Base-by-base conservation (phyloP, 37 sponge, comb jelly and placozoan species). In the Beroe forskalii region DNA sequence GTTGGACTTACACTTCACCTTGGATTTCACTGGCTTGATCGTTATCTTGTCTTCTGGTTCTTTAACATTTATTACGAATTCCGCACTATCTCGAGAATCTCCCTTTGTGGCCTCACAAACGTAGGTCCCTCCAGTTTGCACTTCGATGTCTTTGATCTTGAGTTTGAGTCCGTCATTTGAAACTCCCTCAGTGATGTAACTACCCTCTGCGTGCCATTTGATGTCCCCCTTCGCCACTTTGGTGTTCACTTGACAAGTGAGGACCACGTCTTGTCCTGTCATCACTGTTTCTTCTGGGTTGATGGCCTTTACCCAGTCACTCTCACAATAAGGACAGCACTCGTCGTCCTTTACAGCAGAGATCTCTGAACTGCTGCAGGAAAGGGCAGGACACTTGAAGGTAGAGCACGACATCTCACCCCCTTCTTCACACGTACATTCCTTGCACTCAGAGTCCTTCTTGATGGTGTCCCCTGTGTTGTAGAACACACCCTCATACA, bases 401-500 rank as follows among this genome's bases (percentile, higher is more conserved):
- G 44, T 1, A 43, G 55, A 1, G 28, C 86, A 80, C 12, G 55
- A 42, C 48, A 80, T 80, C 55, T 80, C 48, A 80, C 86, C 86
- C 0, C 38, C 86, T 6, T 20, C 48, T 17, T 25, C 48, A 42
- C 86, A 80, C 9, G 48, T 42, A 27, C 86, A 80, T 27, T 44
- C 44, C 27, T 80, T 35, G 35, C 86, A 80, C 35, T 41, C 44
- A 12, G 38, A 32, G 25, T 80, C 86, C 55, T 80, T 25, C 48
- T n/a, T 12, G 14, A 80, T 25, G 4, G 25, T 44, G 40, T 41
- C 86, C 19, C 86, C 86, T 4, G 55, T 20, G 38, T 80, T 9
- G 55, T 80, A 80, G 86, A 80, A 80, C 30, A 12, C 25, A 27
- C 86, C 86, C 30, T 80, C 86, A 37, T 80, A 80, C 31, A 80